A percentile compares a stretch with the other conserved stretches of the same genome.
phyloP scores from a whole-genome alignment of 2,113 vertebrate species.

The Osmerus eperlanus region DNA sequence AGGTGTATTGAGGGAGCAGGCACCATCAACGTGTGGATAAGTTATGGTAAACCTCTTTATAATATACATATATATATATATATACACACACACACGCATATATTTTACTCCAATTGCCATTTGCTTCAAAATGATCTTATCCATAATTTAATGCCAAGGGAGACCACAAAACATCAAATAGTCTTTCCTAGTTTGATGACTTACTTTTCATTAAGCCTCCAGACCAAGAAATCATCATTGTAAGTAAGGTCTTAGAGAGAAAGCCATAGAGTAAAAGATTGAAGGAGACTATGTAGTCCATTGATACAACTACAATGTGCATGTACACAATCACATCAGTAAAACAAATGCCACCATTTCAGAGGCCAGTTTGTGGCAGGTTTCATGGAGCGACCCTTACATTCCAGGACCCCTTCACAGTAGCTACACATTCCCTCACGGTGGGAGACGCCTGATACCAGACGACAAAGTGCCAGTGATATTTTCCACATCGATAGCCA shows the following conservation, averaged over 20 bases:
- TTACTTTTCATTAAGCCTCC: background rate
- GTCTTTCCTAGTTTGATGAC: background rate
- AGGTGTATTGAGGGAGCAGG: background rate
- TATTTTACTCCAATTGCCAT: too few species aligned
- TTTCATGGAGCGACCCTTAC: slow-evolving; percentile 42
- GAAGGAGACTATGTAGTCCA: background rate
- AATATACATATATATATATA: too few species aligned
- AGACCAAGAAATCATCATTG: background rate
- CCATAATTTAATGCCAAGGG: slow-evolving; percentile 22
- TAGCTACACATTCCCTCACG: slow-evolving; percentile 8
- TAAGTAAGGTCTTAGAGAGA: too few species aligned
- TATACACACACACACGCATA: too few species aligned
- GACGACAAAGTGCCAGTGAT: slow-evolving; percentile 48
- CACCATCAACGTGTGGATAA: too few species aligned
- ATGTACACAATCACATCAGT: background rate
- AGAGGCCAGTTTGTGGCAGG: background rate
- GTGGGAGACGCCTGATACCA: slow-evolving; percentile 21
- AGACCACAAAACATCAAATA: slow-evolving; percentile 8
- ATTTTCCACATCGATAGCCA: slow-evolving; percentile 28
- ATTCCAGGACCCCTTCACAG: slow-evolving; percentile 40
- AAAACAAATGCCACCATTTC: background rate
- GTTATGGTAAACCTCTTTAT: too few species aligned
- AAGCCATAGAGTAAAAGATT: too few species aligned
- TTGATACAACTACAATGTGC: background rate
- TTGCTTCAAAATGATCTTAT: slow-evolving; percentile 12